These are phyloP conservation scores for Erebia palarica DNA, from an alignment of 2,888 invertebrate species.

Conservation along the genomic window DNA sequence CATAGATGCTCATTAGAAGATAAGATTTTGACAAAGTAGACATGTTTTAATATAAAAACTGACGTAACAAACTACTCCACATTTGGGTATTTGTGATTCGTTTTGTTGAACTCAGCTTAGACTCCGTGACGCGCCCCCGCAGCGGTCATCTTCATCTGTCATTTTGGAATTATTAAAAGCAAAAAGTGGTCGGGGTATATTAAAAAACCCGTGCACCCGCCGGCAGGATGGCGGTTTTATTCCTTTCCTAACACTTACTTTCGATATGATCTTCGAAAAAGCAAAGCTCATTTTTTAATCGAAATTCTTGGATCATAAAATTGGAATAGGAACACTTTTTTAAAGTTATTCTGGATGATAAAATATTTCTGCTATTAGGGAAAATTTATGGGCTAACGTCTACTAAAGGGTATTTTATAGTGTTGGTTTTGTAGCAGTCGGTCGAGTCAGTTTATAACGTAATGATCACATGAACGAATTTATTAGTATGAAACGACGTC, in stretches of 20 bases:
- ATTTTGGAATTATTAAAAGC: slow-evolving; percentile 68
- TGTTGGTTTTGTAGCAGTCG: slow-evolving; percentile 66
- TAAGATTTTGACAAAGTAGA: slow-evolving; percentile 37
- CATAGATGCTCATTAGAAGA: slow-evolving; percentile 1
- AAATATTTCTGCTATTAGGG: slow-evolving; percentile 77
- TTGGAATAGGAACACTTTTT: slow-evolving; percentile 72
- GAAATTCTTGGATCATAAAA: slow-evolving; percentile 70
- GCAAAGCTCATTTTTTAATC: slow-evolving; percentile 63
- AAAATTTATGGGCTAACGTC: slow-evolving; percentile 71
- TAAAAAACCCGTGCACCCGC: slow-evolving; percentile 71
- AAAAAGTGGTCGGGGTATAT: slow-evolving; percentile 48
- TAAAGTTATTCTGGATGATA: slow-evolving; percentile 61
- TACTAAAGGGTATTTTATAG: slow-evolving; percentile 75
- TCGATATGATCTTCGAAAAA: slow-evolving; percentile 76
- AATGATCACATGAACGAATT: slow-evolving; percentile 57
- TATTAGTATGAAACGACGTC: slow-evolving; percentile 50
- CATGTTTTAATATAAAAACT: slow-evolving; percentile 34
- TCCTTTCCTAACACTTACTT: slow-evolving; percentile 74
- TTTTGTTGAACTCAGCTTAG: slow-evolving; percentile 45
- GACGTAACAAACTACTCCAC: slow-evolving; percentile 41
- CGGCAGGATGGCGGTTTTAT: slow-evolving; percentile 69
- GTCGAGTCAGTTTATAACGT: slow-evolving; percentile 55
- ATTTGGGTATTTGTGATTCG: slow-evolving; percentile 50
- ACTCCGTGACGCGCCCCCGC: slow-evolving; percentile 59
- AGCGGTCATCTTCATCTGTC: slow-evolving; percentile 74